A percentile compares a stretch with the other conserved stretches of the same genome.
Evolutionary conservation across 2,888 invertebrate species (phyloP).

Genomic region (Calliphora vomitoria): DNA sequence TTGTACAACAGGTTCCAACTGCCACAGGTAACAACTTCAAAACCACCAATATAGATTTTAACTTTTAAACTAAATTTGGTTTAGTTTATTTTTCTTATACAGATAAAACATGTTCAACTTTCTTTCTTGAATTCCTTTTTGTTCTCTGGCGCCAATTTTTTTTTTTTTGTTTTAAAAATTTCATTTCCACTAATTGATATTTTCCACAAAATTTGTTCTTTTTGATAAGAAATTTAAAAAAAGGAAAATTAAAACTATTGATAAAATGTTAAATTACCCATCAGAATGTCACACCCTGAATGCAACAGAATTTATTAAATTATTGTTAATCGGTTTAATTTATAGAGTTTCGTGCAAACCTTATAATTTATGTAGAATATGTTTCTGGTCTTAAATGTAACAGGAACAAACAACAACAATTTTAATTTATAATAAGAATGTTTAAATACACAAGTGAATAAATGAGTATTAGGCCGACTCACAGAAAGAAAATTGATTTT

Average conservation of each 20-base stretch:
- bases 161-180: slow-evolving; percentile 21
- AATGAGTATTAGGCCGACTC: too few relatives aligned
- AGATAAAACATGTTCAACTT: slow-evolving; percentile 31
- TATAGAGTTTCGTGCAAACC: background rate
- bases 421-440: too few relatives aligned
- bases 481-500: too few relatives aligned
- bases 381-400: too few relatives aligned
- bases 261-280: slow-evolving; percentile 45
- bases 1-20: slow-evolving; percentile 21
- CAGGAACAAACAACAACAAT: too few relatives aligned
- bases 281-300: slow-evolving; percentile 42
- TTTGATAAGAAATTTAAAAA: slow-evolving; percentile 8
- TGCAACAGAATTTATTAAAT: slow-evolving; percentile 5
- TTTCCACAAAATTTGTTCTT: slow-evolving; percentile 33
- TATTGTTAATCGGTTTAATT: slow-evolving; percentile 4
- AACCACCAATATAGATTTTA: background rate
- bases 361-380: background rate
- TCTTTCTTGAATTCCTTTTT: background rate
- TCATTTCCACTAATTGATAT: slow-evolving; percentile 53
- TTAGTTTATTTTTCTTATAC: slow-evolving; percentile 11
- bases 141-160: slow-evolving; percentile 55
- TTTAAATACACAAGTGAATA: too few relatives aligned
- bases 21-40: slow-evolving; percentile 43
- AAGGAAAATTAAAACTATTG: slow-evolving; percentile 10
- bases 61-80: slow-evolving; percentile 9